phyloP scores from a whole-genome alignment of 2,113 vertebrate genomes.

The Smithornis capensis region DNA sequence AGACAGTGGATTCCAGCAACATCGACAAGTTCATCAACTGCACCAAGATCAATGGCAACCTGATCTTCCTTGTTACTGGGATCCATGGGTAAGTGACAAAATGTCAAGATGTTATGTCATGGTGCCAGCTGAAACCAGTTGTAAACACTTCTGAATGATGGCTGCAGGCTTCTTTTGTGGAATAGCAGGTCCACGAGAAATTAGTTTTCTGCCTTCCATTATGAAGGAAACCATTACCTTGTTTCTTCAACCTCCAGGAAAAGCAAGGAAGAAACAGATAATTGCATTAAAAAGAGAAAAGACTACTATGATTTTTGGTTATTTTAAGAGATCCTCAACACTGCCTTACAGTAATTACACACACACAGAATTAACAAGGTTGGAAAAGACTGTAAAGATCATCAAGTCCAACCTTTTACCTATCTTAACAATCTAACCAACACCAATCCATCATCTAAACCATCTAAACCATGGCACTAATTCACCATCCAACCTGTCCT shows the following conservation, averaged over 20 bases:
- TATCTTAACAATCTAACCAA: too few species aligned
- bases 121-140: neutral
- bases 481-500: too few species aligned
- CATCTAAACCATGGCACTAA: too few species aligned
- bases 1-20: slow-evolving; percentile 97
- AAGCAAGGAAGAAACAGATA: neutral
- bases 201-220: neutral
- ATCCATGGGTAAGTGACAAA: slow-evolving; percentile 89
- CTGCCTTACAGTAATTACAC: neutral
- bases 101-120: neutral
- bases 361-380: too few species aligned
- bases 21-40: slow-evolving; percentile 97
- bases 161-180: neutral
- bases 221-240: neutral
- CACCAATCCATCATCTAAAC: too few species aligned
- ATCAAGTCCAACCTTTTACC: too few species aligned
- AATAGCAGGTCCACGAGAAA: neutral
- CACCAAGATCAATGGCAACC: slow-evolving; percentile 98
- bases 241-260: neutral
- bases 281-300: neutral
- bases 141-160: neutral
- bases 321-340: neutral
- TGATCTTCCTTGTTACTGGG: slow-evolving; percentile 96
- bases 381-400: too few species aligned
- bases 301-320: neutral